Conservation (phyloP, 2,888 invertebrate genomes). For the Alloplasta piceator region DNA sequence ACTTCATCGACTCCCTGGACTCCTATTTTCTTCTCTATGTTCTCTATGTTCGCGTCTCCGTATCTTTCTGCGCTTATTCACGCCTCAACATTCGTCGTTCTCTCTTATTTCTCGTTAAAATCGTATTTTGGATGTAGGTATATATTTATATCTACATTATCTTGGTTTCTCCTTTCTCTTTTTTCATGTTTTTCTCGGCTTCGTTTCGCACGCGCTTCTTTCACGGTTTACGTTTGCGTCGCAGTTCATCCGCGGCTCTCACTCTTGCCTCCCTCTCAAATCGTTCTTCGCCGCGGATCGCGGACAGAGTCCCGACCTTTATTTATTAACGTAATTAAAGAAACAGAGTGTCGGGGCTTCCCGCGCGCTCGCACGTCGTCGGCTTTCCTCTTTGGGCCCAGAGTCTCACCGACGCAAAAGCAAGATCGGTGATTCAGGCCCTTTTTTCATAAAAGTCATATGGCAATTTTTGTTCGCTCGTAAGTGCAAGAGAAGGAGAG, state of each 20-base stretch:
- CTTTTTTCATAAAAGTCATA: not conserved
- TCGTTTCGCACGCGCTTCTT: constrained; percentile 7
- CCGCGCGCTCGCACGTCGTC: constrained; percentile 72
- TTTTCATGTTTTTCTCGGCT: constrained; percentile 15
- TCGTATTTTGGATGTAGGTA: too few species aligned
- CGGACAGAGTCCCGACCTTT: constrained; percentile 76
- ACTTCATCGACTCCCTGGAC: constrained; percentile 35
- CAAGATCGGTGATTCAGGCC: too few species aligned
- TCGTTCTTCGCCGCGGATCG: constrained; percentile 65
- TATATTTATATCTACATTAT: not conserved
- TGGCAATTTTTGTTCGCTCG: constrained; percentile 20
- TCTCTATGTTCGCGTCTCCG: too few species aligned
- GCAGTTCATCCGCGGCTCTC: constrained; percentile 22
- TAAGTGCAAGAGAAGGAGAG: constrained; percentile 36
- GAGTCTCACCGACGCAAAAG: constrained; percentile 61
- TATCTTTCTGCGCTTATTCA: too few species aligned
- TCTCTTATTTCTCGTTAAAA: too few species aligned
- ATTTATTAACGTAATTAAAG: constrained; percentile 83
- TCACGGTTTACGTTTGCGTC: constrained; percentile 23
- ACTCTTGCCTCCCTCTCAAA: constrained; percentile 65
- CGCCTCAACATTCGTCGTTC: too few species aligned
- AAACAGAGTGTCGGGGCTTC: constrained; percentile 80
- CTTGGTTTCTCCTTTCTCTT: constrained; percentile 39
- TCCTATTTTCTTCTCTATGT: constrained; percentile 1
- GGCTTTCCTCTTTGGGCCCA: constrained; percentile 79